Evolutionary conservation across 2,797 vertebrate genomes (phyloP), one percentile per base, ranked within the genome.

Genomic region (Paramormyrops hopkinsi): DNA sequence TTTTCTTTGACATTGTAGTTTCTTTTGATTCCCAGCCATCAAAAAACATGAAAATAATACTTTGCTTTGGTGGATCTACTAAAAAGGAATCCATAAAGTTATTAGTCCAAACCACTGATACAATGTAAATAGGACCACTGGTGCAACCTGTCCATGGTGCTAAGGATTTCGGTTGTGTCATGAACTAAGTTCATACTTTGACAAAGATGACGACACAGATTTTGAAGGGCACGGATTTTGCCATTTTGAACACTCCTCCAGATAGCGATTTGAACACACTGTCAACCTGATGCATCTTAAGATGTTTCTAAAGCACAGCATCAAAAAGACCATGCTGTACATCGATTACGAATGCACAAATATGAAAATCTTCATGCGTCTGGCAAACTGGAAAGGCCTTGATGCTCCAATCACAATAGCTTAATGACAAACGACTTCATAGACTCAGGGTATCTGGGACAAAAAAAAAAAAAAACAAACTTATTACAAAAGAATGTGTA

Each of bases 81-180:
- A n/a, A 82, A 82, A 82, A 46, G 37, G 19, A 73, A 37, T 37
- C 65, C 29, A 73, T 37, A 37, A 73, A 37, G 29, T 37, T 33
- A 37, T 73, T 73, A 37, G 76, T 82, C 76, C 33, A 82, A 82
- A 82, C 76, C 76, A 82, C 76, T 82, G 76, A 41, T 82, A 46
- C 76, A 82, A 82, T 46, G 41, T 73, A 37, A 73, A 73, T 37
- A 73, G 33, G 76, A 82, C 76, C 17, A 41, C 19, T 82, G 76
- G 17, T 46, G 41, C 8, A 41, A 37, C 19, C 37, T 3, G 76
- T 46, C 17, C 76, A 46, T 46, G 2, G 76, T 2, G 76, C 17
- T 41, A 37, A 82, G 33, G 41, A 44, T 44, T 41, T 82, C 0
- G 5, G 37, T 2, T 76, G 73, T 79, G 8, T 69, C 73, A 44